Conservation (phyloP, 2,797 vertebrate species). For the Danio tinwini region DNA sequence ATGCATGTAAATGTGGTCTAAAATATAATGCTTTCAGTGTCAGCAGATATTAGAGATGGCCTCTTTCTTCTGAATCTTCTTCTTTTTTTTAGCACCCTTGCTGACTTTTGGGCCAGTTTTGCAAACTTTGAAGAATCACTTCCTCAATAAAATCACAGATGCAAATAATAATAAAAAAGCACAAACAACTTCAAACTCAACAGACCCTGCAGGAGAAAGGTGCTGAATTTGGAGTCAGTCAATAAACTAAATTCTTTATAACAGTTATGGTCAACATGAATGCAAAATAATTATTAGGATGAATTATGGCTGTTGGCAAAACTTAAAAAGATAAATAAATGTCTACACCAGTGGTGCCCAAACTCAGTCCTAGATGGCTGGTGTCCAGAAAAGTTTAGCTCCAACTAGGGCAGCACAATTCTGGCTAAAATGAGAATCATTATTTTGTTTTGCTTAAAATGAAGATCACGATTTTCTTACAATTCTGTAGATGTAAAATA, state of each 20-base stretch:
- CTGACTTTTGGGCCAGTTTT: slow-evolving; percentile 2
- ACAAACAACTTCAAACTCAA: background rate
- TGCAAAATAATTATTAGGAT: too few species aligned
- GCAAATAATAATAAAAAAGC: background rate
- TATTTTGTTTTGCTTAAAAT: too few species aligned
- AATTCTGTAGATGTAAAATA: too few species aligned
- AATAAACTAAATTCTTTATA: background rate
- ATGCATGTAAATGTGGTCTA: background rate
- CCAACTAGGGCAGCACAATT: too few species aligned
- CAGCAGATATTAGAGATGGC: background rate
- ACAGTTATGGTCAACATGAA: background rate
- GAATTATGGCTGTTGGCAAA: too few species aligned
- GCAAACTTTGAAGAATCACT: slow-evolving; percentile 25
- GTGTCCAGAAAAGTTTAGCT: too few species aligned
- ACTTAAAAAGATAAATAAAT: too few species aligned
- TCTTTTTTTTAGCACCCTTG: slow-evolving; percentile 11
- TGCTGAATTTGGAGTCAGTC: background rate
- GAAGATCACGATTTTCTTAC: too few species aligned
- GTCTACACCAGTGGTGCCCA: too few species aligned
- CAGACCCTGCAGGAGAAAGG: background rate
- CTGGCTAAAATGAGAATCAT: too few species aligned
- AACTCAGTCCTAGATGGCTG: too few species aligned
- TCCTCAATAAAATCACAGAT: slow-evolving; percentile 4
- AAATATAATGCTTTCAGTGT: background rate
- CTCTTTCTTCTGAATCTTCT: background rate